Percentiles rank a stretch among this genome's conserved stretches.
Conservation (phyloP, 2,113 vertebrate genomes). For the Ceratotherium simum region DNA sequence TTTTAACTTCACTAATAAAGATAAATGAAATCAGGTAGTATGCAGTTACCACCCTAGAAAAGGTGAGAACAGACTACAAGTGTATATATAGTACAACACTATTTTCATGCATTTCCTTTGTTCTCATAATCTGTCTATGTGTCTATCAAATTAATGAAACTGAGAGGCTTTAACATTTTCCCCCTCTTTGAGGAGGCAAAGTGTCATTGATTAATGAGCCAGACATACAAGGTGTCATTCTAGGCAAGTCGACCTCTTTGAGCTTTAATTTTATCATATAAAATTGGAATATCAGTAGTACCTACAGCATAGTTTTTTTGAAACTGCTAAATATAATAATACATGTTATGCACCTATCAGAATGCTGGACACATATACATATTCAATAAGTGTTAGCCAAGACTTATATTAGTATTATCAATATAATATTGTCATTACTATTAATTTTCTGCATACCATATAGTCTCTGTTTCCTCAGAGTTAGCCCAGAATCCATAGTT, state of each 20-base stretch:
- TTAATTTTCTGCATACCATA: background rate
- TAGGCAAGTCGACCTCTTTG: background rate
- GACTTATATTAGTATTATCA: background rate
- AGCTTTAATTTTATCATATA: background rate
- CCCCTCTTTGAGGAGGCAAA: background rate
- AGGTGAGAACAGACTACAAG: too few species aligned
- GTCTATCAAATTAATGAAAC: background rate
- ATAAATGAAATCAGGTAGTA: background rate
- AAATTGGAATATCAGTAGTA: background rate
- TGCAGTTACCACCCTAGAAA: too few species aligned
- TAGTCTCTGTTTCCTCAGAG: background rate
- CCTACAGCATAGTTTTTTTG: background rate
- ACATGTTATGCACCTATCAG: background rate
- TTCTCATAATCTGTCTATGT: too few species aligned
- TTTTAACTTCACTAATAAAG: background rate
- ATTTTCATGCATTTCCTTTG: too few species aligned
- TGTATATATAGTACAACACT: too few species aligned
- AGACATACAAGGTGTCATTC: background rate
- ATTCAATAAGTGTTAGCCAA: background rate
- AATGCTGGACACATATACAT: background rate
- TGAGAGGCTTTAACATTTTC: background rate
- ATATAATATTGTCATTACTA: background rate
- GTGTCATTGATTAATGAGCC: background rate
- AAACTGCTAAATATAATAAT: background rate
- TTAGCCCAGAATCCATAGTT: background rate